Percentiles rank a stretch among this genome's conserved stretches.
phyloP scores from a whole-genome alignment of 92 coral and sea anemone species.

The Isaurus tuberculatus region DNA sequence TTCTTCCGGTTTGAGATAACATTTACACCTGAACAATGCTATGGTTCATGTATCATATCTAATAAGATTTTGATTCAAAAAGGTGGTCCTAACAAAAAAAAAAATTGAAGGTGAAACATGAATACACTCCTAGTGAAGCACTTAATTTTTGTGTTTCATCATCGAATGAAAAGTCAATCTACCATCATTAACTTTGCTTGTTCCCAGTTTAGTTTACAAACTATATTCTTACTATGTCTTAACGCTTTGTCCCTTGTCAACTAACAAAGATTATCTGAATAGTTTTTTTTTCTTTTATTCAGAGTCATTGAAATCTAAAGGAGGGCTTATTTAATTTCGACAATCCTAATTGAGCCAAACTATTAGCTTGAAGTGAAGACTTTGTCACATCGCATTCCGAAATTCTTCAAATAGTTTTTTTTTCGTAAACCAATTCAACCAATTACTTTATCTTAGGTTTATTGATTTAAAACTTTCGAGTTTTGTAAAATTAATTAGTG shows the following conservation, averaged over 20 bases:
- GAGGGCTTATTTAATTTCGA: neutral
- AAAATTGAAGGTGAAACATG: conserved; percentile 26
- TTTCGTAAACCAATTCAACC: neutral
- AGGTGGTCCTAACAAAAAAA: neutral
- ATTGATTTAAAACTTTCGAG: neutral
- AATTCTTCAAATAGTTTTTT: conserved; percentile 42
- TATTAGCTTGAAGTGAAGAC: conserved; percentile 35
- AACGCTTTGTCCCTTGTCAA: neutral
- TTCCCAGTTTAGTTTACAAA: conserved; percentile 23
- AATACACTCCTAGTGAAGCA: neutral
- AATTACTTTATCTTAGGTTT: neutral
- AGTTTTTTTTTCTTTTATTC: conserved; percentile 27
- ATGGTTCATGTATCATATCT: neutral
- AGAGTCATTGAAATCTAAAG: neutral
- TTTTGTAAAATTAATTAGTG: neutral
- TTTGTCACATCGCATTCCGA: neutral
- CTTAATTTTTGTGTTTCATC: neutral
- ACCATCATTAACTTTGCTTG: conserved; percentile 24
- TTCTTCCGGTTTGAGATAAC: neutral
- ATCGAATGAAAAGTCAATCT: conserved; percentile 2
- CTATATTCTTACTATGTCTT: neutral
- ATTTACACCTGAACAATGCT: conserved; percentile 4
- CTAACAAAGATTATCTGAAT: conserved; percentile 22
- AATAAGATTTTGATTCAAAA: conserved; percentile 1
- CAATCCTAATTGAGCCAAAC: neutral